Base-by-base conservation (phyloP, 2,113 vertebrate genomes). In the Nothocercus julius region DNA sequence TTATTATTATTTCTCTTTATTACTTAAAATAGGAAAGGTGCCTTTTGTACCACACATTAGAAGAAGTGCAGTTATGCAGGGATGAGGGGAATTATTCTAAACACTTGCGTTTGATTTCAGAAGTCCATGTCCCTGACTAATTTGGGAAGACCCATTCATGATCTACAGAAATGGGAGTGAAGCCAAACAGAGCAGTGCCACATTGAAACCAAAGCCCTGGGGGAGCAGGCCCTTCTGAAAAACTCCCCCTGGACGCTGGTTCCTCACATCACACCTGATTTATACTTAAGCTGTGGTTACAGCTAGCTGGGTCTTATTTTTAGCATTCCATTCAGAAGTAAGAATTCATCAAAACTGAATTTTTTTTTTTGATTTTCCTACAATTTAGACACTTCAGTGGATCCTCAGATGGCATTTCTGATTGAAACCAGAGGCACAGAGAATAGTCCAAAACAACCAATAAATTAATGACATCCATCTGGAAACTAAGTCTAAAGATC, bases 241-340 rank as follows among this genome's bases (percentile, higher is more conserved):
- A 87, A 78, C 75, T 87, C 93, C 68, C 61, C 51, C 82, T 72
- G 62, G 64, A 87, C 93, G 58, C 64, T 84, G 25, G 53, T 90
- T 53, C 58, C 11, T 14, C 7, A 7, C 51, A 79, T 92, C 73
- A 61, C 36, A n/a, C 67, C 36, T 75, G 80, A 95, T 92, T 94
- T 96, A 90, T 75, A 81, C 32, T 87, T 72, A 12, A 75, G 51
- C 28, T 93, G 85, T 90, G 85, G 86, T 93, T 95, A 73, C 73
- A 90, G 53, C 34, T 94, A 82, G n/a, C 56, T 82, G 69, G 69
- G 25, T 84, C 83, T 89, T 90, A 89, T 82, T 86, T 94, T 90
- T 90, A 94, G 32, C 34, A 82, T 90, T 92, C 77, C 88, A 93
- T 94, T 96, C 76, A 94, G 61, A 95, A 96, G 90, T 84, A 34